Conservation (phyloP, 2,113 vertebrate genomes). For the Tamias sibiricus region DNA sequence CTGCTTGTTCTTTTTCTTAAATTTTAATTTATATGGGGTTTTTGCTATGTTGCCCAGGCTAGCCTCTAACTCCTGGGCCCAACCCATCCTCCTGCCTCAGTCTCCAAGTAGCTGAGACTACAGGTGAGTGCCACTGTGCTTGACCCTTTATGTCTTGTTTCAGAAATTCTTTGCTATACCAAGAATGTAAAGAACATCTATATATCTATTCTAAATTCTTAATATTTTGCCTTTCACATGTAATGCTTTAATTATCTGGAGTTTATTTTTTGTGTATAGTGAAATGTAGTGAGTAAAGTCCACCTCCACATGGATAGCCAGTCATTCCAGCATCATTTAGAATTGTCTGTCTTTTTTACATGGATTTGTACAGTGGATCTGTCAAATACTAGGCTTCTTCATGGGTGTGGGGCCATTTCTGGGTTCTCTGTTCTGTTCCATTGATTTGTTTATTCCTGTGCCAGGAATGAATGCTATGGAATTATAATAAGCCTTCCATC, state of each 20-base stretch:
- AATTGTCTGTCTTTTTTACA: background rate
- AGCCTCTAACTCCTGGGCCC: background rate
- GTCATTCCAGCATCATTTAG: background rate
- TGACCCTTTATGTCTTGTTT: background rate
- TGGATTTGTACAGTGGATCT: background rate
- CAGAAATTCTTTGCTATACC: slow-evolving; percentile 23
- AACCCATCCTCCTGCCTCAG: background rate
- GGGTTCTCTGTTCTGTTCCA: background rate
- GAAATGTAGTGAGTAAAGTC: background rate
- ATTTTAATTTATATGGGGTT: background rate
- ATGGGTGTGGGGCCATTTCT: background rate
- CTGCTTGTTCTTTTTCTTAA: background rate
- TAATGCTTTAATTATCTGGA: background rate
- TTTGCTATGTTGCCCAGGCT: too few relatives aligned
- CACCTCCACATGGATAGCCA: background rate
- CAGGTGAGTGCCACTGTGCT: background rate
- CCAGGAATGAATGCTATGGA: background rate
- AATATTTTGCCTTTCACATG: background rate
- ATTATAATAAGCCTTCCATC: background rate
- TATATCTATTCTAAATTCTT: slow-evolving; percentile 24
- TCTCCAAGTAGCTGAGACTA: background rate
- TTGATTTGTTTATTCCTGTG: background rate
- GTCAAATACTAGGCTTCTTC: background rate
- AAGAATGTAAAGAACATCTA: background rate
- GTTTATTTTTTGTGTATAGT: background rate